Percentiles rank a stretch among this genome's conserved stretches.
phyloP scores from a whole-genome alignment of 2,113 vertebrate species.

The Ochotona princeps region DNA sequence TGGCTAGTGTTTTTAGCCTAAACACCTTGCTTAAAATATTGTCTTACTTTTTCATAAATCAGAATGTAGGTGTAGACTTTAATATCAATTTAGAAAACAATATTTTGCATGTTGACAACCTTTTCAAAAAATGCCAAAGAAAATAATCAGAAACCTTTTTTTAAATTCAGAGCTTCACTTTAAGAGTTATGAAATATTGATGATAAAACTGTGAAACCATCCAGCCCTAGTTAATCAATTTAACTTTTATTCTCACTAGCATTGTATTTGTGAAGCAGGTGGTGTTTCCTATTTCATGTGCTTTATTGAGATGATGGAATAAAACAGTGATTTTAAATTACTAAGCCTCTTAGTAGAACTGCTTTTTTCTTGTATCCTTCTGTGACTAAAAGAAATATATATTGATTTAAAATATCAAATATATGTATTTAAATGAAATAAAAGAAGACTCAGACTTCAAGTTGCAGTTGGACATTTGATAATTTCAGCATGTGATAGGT shows the following conservation, averaged over 20 bases:
- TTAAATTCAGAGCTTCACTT: not conserved
- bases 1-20: not conserved
- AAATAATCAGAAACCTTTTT: constrained; percentile 3
- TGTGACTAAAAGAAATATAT: not conserved
- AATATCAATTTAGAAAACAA: not conserved
- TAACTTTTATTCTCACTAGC: constrained; percentile 2
- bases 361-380: not conserved
- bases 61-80: not conserved
- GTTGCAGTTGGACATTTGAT: not conserved
- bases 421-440: not conserved
- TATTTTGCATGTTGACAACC: not conserved
- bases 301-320: not conserved
- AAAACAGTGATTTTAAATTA: not conserved
- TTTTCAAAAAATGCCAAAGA: constrained; percentile 21
- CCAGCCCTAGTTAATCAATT: not conserved
- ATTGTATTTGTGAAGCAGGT: not conserved
- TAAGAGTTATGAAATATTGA: constrained; percentile 6
- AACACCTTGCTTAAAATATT: constrained; percentile 31
- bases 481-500: not conserved
- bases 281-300: not conserved
- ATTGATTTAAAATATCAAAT: too few species aligned
- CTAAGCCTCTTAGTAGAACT: not conserved
- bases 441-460: not conserved
- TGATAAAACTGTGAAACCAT: not conserved
- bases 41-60: not conserved